phyloP scores from a whole-genome alignment of 2,888 invertebrate genomes.

The Halictus ligatus region DNA sequence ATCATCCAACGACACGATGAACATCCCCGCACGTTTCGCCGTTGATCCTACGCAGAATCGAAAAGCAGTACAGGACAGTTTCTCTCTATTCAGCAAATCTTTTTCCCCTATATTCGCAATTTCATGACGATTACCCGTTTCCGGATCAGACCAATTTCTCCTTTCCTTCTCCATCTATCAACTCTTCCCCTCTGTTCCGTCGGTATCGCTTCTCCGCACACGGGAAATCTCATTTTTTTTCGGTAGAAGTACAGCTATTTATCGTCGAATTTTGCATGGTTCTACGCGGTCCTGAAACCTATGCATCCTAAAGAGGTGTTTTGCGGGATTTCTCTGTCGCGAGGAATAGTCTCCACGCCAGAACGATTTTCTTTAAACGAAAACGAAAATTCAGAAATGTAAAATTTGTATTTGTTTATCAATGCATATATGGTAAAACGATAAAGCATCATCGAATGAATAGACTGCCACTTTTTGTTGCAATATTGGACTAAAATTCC shows the following conservation, averaged over 20 bases:
- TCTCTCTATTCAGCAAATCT: not conserved
- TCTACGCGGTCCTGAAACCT: not conserved
- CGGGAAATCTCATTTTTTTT: not conserved
- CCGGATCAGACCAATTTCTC: not conserved
- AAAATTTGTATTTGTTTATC: not conserved
- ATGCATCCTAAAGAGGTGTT: not conserved
- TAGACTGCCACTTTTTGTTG: not conserved
- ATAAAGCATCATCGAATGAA: not conserved
- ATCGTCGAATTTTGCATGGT: not conserved
- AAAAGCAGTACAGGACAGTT: not conserved
- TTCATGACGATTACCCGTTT: not conserved
- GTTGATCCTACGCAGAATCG: not conserved
- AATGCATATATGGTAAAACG: not conserved
- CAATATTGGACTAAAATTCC: not conserved
- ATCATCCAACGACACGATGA: conserved; percentile 33
- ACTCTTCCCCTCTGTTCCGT: not conserved
- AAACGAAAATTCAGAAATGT: not conserved
- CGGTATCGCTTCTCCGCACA: not conserved
- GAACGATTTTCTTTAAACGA: too few species aligned
- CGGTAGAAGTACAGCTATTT: not conserved
- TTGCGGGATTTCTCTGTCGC: not conserved
- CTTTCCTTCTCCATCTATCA: not conserved
- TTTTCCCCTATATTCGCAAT: not conserved
- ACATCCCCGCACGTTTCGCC: not conserved
- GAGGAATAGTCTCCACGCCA: not conserved